Conservation (phyloP, 2,888 invertebrate genomes). For the Subacronicta megacephala region DNA sequence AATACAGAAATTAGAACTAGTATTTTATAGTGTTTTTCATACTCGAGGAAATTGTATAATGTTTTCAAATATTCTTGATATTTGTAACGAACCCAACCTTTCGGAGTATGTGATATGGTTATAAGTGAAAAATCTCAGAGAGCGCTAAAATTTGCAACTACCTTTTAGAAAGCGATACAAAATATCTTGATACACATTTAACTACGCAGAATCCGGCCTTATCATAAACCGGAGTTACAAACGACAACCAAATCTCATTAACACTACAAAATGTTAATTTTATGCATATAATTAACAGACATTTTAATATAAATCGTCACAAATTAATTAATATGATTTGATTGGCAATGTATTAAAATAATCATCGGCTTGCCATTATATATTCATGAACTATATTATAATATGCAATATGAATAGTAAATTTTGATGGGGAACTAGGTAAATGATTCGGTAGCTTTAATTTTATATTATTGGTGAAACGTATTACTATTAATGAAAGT, state of each 20-base stretch:
- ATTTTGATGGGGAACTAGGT: conserved; percentile 22
- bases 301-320: conserved; percentile 63
- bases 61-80: too few relatives aligned
- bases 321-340: conserved; percentile 68
- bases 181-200: not conserved
- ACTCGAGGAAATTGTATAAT: too few relatives aligned
- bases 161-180: conserved; percentile 27
- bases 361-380: conserved; percentile 27
- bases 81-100: too few relatives aligned
- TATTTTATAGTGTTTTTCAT: too few relatives aligned
- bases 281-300: conserved; percentile 48
- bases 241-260: conserved; percentile 37
- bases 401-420: conserved; percentile 43
- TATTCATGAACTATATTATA: conserved; percentile 45
- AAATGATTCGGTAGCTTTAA: conserved; percentile 10
- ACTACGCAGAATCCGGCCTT: conserved; percentile 20
- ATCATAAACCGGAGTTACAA: conserved; percentile 39
- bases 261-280: conserved; percentile 49
- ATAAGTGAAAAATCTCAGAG: too few relatives aligned
- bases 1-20: too few relatives aligned
- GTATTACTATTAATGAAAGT: too few relatives aligned
- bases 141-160: not conserved
- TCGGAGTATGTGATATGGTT: too few relatives aligned
- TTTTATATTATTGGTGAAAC: too few relatives aligned
- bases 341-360: conserved; percentile 60